Evolutionary conservation across 2,888 invertebrate species (phyloP), one percentile per base, ranked within the genome.

Genomic region (Rhingia campestris): DNA sequence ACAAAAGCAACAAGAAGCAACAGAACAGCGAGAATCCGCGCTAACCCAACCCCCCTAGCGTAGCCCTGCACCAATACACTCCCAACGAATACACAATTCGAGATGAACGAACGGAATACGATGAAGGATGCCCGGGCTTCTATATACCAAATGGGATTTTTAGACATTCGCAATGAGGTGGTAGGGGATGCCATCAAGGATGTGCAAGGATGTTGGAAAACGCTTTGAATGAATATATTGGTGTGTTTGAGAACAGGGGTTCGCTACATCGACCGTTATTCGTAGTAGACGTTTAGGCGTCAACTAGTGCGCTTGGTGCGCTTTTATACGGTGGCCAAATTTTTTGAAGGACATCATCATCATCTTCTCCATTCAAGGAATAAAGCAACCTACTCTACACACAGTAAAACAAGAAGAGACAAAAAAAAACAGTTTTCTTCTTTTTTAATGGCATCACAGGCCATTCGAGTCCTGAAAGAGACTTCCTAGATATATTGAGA

Each of bases 271-370:
- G 91, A 90, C 89, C 91, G 90, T 89, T 91, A 91, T 91, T 91
- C 91, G 90, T 91, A 91, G 91, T 91, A 91, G 91, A 91, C 91
- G 91, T 91, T 92, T 92, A 91, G 92, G 92, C 91, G 92, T 92
- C 91, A 92, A 92, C 91, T 92, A 92, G 92, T 91, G 91, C 91
- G 91, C 91, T 91, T 91, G 91, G 91, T 91, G 90, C 90, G 91
- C 91, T 91, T 89, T 90, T 89, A 88, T 88, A 88, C 88, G 86
- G 89, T 90, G 89, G 88, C 88, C 85, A 81, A 75, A 85, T 81
- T 81, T 85, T 81, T 85, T 85, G 85, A 85, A 85, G 85, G 85
- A 85, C 85, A 85, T 81, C 85, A 85, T 85, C 85, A 81, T 81
- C 85, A 85, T 85, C 76, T 75, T 81, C 77, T 79, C 80, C 85